Conservation (phyloP, 2,797 vertebrate species). For the Merluccius polli region DNA sequence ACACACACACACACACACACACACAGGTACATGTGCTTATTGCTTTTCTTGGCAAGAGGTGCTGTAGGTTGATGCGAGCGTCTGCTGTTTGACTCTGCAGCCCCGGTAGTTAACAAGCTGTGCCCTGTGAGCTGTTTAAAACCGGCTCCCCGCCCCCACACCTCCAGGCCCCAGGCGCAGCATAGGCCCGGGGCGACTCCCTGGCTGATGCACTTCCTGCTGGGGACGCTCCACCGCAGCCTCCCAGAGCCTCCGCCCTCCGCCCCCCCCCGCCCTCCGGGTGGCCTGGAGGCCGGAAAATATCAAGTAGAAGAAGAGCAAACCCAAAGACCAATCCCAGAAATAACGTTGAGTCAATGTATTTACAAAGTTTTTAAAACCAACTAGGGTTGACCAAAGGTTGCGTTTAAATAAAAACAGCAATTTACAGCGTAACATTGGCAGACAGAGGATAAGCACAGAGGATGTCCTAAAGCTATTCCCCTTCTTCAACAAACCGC, state of each 20-base stretch:
- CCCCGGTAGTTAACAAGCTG: constrained; percentile 53
- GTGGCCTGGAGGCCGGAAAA: not conserved
- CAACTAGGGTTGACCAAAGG: too few relatives aligned
- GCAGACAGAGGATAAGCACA: too few relatives aligned
- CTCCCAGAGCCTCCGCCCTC: not conserved
- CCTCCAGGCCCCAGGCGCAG: constrained; percentile 54
- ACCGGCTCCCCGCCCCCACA: constrained; percentile 56
- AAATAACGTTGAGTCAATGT: not conserved
- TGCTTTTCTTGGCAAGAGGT: constrained; percentile 30
- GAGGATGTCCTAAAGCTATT: too few relatives aligned
- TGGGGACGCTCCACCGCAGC: constrained; percentile 29
- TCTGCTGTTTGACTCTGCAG: constrained; percentile 60
- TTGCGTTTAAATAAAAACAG: too few relatives aligned
- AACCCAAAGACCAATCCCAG: not conserved
- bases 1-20: not conserved
- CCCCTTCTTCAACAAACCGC: not conserved
- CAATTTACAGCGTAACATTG: too few relatives aligned
- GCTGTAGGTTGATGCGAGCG: constrained; percentile 41
- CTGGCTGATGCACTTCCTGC: constrained; percentile 66
- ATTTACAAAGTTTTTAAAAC: too few relatives aligned
- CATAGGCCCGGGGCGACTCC: constrained; percentile 65
- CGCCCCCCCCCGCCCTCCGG: not conserved
- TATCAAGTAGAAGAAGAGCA: not conserved
- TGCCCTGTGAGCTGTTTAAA: constrained; percentile 51
- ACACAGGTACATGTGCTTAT: not conserved